Base-by-base conservation (phyloP, 2,888 invertebrate species). In the Sepioteuthis lessoniana region DNA sequence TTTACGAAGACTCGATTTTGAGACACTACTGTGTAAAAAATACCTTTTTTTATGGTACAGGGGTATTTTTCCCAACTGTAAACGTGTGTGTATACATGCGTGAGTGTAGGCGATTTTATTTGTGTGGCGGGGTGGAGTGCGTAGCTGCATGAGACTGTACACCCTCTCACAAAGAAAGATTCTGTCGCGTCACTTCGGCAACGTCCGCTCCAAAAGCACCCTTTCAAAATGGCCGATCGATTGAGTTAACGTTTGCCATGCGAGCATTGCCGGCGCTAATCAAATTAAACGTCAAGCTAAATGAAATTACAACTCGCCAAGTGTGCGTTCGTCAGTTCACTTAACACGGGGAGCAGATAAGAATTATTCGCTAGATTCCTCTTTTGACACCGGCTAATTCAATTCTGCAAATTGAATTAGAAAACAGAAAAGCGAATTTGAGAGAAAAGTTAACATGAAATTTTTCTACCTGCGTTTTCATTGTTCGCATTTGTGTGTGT, bases 341-440 rank as follows among this genome's bases (percentile, higher is more conserved):
- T 76, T 76, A 35, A 76, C 76, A 35, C 76, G 76, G 76, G n/a
- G n/a, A 35, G n/a, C 76, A 76, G 76, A 76, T 76, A 76, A 76
- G 76, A 76, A 76, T 76, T 76, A 76, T 76, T 76, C 76, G 76
- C 76, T 10, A 76, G n/a, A 76, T 76, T 76, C 76, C n/a, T 76
- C 76, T 76, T 76, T 76, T 76, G 76, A 76, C 76, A 76, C 76
- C 19, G 16, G 76, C n/a, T 76, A 76, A 76, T 76, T 76, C n/a
- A 76, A 76, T 76, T 76, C n/a, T n/a, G 13, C n/a, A 76, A 76
- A 76, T 76, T 76, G 35, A 35, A 76, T 76, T 76, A 76, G 55
- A 76, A 76, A 35, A 76, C 16, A 76, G n/a, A 76, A n/a, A 76
- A 35, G 3, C n/a, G 76, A 76, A 76, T 76, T 76, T n/a, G 16